Base-by-base conservation (phyloP, 2,113 vertebrate species). In the Pseudorhombus dupliciocellatus region DNA sequence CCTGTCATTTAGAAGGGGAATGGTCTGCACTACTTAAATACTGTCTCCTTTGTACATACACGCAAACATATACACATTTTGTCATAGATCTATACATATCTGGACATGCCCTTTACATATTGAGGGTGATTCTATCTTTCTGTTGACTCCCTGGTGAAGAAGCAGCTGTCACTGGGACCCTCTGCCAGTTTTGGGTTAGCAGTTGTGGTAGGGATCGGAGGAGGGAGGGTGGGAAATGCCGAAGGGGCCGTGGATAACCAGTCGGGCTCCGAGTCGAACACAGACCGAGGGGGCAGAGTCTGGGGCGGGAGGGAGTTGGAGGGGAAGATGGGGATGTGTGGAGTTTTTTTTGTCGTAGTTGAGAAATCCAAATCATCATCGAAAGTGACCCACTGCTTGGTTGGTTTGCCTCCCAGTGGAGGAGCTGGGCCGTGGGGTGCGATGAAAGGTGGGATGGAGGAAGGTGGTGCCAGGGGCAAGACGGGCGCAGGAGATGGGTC, bases 361-460 rank as follows among this genome's bases (percentile, higher is more conserved):
- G 81, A 42, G 22, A 85, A 90, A 60, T 81, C 70, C 5, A 69
- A 80, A 56, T 91, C 90, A 0, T 94, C 92, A 62, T 92, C 92
- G 5, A 94, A 94, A 20, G 95, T 99, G 79, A 98, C 96, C 98
- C 98, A 98, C 48, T 91, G 94, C 91, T 91, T 92, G 87, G 80
- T 83, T 80, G 11, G 80, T 4, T 25, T 89, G 77, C 48, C 85
- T 79, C 21, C 75, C 53, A 28, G 56, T 48, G 81, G 72, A 50
- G 66, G 80, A 1, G 44, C 84, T 86, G 80, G 89, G 78, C 50
- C 84, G 54, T 21, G 84, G 56, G 85, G 72, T 3, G 57, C 69
- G 3, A 73, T 42, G 22, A 67, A 20, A 51, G 91, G 84, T 2
- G 79, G 84, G 20, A 85, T 44, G 30, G 79, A 84, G 26, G 84